Evolutionary conservation across 2,888 invertebrate genomes (phyloP), one percentile per base, ranked within the genome.

Genomic region (Xestobium rufovillosum): DNA sequence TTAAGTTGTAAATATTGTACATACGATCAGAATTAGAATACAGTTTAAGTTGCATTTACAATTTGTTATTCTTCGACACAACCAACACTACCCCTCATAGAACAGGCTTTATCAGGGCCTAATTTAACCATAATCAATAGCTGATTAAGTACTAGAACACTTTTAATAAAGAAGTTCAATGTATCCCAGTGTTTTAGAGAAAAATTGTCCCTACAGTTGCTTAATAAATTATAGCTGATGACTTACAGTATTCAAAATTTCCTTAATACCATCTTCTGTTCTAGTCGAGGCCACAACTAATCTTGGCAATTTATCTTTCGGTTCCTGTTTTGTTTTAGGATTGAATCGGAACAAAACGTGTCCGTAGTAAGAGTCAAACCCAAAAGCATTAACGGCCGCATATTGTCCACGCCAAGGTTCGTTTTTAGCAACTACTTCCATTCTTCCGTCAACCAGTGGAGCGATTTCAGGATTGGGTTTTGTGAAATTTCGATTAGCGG

Each of bases 311-410:
- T 66, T 70, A 51, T 70, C 73, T 23, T 71, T 58, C 11, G 70
- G 57, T 1, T 71, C 68, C 1, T 69, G 59, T 53, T 75, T 77
- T 6, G 71, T 75, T 55, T 79, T 79, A 1, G 78, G 74, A 63
- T 85, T 80, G 11, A 87, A 81, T 60, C 83, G 80, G n/a, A 94
- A 70, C 48, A 95, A 71, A 1, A 89, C 68, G 67, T 94, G 94
- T 3, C 87, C 91, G 65, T 92, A 94, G 33, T 91, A 88, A 36
- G 97, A 96, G 45, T 95, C 92, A 66, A 97, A 88, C n/a, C 97
- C 97, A 64, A 98, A 92, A 9, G 92, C 92, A 70, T 97, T 97
- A 23, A 98, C 69, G 12, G 87, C 95, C 34, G 88, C 83, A 44
- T 88, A 74, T 11, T 89, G 90, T 26, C 92, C 91, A 28, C 80